phyloP scores from a whole-genome alignment of 1,140 invertebrate species.

The Venustaconcha ellipsiformis region DNA sequence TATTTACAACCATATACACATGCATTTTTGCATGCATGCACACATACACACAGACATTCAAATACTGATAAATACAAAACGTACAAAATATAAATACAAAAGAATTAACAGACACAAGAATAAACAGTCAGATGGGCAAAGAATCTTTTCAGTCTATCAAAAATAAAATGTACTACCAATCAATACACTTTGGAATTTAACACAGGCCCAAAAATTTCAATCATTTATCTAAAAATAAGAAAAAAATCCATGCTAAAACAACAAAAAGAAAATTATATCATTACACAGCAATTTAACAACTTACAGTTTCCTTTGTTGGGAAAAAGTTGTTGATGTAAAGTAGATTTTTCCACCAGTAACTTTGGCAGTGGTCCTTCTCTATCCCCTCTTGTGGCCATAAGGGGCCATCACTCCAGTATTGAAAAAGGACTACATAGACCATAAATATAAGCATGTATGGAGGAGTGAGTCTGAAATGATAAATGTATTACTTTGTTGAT shows the following conservation, averaged over 20 bases:
- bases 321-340: conserved; percentile 70
- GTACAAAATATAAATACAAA: too few species aligned
- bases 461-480: conserved; percentile 74
- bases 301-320: conserved; percentile 70
- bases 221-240: not conserved
- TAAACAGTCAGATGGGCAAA: conserved; percentile 69
- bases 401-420: conserved; percentile 76
- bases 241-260: not conserved
- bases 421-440: conserved; percentile 79
- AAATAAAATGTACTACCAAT: not conserved
- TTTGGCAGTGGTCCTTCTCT: conserved; percentile 70
- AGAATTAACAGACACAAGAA: too few species aligned
- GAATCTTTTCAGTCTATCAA: not conserved
- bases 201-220: not conserved
- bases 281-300: conserved; percentile 71
- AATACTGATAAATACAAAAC: too few species aligned
- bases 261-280: conserved; percentile 69
- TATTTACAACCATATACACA: too few species aligned
- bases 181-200: not conserved
- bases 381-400: conserved; percentile 36
- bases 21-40: too few species aligned
- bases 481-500: not conserved
- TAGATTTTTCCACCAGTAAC: conserved; percentile 86
- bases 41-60: too few species aligned
- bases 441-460: conserved; percentile 87